Percentiles rank a stretch among this genome's conserved stretches.
These are phyloP conservation scores for Artibeus jamaicensis DNA, from an alignment of 2,797 vertebrate species.

Conservation along the genomic window DNA sequence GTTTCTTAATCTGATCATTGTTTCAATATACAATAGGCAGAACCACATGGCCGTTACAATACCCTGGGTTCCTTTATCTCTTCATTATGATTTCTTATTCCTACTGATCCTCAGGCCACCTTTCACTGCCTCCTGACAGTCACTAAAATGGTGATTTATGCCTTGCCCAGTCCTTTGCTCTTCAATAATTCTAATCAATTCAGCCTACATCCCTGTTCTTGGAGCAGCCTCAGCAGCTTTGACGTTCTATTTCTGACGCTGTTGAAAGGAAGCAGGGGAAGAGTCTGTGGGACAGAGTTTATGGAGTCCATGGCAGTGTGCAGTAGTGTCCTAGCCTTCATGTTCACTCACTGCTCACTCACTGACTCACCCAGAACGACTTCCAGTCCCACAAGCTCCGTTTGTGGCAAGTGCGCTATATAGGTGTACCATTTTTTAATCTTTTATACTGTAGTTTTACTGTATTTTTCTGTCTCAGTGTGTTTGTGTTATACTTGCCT, in stretches of 20 bases:
- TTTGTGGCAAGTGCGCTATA: not conserved
- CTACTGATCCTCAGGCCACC: not conserved
- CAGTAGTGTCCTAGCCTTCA: not conserved
- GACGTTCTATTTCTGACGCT: not conserved
- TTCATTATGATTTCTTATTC: not conserved
- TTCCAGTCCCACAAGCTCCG: not conserved
- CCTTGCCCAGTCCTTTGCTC: not conserved
- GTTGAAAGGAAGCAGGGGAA: not conserved
- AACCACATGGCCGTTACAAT: not conserved
- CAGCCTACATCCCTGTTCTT: not conserved
- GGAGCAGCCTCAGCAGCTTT: not conserved
- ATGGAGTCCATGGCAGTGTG: not conserved
- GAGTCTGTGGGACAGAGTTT: not conserved
- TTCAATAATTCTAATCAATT: not conserved
- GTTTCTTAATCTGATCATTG: not conserved
- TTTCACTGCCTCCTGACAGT: not conserved
- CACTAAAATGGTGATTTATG: not conserved
- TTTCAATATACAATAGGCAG: not conserved
- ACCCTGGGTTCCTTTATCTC: not conserved
- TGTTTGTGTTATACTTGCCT: not conserved
- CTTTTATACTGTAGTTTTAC: not conserved
- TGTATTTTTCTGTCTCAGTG: not conserved
- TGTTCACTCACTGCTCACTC: not conserved
- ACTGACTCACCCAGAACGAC: not conserved
- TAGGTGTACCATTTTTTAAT: not conserved